Conservation (phyloP, 2,113 vertebrate genomes). For the Alethe diademata region DNA sequence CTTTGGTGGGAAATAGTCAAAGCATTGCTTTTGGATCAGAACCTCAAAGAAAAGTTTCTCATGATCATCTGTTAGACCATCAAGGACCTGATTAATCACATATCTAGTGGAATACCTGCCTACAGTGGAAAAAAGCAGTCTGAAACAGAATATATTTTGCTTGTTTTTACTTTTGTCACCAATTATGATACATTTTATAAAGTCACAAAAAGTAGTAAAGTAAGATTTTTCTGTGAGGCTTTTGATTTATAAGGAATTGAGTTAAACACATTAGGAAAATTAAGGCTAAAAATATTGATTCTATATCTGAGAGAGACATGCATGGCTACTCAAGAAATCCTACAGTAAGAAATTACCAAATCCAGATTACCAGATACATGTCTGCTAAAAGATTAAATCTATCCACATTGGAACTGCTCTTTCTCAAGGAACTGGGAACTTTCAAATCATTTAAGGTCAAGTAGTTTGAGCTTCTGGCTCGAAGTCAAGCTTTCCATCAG, state of each 20-base stretch:
- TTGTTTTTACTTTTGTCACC: conserved; percentile 8
- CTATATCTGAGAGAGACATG: not conserved
- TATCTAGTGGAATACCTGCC: not conserved
- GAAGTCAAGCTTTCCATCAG: not conserved
- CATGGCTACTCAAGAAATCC: not conserved
- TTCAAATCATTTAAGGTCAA: not conserved
- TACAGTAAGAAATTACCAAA: not conserved
- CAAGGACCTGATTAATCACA: not conserved
- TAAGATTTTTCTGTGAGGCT: not conserved
- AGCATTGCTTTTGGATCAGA: not conserved
- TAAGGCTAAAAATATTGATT: not conserved
- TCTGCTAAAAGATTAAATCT: not conserved
- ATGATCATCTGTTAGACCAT: not conserved
- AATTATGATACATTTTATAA: not conserved
- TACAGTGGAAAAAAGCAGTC: not conserved
- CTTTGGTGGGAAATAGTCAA: not conserved
- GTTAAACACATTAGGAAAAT: conserved; percentile 13
- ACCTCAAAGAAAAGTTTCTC: not conserved
- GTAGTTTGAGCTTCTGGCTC: not conserved
- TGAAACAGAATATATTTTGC: not conserved
- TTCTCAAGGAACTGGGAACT: not conserved
- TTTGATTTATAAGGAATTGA: conserved; percentile 19
- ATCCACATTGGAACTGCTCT: not conserved
- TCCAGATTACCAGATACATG: not conserved
- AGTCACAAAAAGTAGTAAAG: not conserved